Base-by-base conservation (phyloP, 2,888 invertebrate species). In the Morinoia aosen region DNA sequence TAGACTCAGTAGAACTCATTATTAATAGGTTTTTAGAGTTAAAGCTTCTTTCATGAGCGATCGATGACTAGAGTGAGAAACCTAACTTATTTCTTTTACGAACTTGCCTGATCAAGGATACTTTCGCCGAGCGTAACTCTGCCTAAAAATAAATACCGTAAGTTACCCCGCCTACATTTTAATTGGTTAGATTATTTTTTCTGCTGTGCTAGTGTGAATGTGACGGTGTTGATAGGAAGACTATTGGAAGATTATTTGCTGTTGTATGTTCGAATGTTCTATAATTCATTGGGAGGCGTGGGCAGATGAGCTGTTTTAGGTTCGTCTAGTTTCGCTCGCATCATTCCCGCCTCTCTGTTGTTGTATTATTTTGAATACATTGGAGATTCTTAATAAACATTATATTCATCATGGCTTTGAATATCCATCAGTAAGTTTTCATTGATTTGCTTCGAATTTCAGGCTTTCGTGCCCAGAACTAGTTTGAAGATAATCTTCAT, bases 281-380 rank as follows among this genome's bases (percentile, higher is more conserved):
- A 90, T 90, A 48, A 48, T 48, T 90, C 40, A 90, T 90, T 90
- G 48, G 48, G 93, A 57, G 93, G 93, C 57, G 93, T 93, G n/a
- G n/a, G 93, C n/a, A 56, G 93, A 57, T 93, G 57, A 93, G 93
- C 93, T 93, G 93, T 93, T 93, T 48, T 93, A 93, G 57, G 93
- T 57, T 93, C 57, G 48, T 57, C 57, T 93, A 57, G 33, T 93
- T 57, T 56, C 48, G 57, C 93, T 56, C 93, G 93, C 93, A 57
- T 57, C 93, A 93, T 93, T 93, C 93, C 93, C 93, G 93, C 93
- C 93, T 93, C 56, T 90, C 14, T 88, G 39, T 93, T 93, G 93
- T 93, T 93, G 93, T 93, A 93, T 93, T 93, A 57, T 93, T 93
- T 93, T 93, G 90, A 93, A 93, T 93, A 93, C 93, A 93, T 93